phyloP scores from a whole-genome alignment of 2,888 invertebrate species.

The Deilephila porcellus region DNA sequence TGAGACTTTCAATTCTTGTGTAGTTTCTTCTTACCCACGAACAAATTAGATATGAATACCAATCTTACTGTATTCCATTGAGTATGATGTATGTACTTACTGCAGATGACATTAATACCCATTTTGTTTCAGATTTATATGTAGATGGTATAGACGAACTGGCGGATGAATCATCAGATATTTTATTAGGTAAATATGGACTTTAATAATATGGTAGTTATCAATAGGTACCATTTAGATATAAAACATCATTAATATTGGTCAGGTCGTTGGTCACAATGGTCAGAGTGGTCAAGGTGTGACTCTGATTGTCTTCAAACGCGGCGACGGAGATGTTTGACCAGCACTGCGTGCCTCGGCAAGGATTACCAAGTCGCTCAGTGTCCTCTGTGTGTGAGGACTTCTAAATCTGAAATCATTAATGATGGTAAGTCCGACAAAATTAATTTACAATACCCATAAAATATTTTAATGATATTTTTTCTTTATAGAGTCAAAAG shows the following conservation, averaged over 20 bases:
- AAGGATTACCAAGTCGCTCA: constrained; percentile 74
- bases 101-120: too few species aligned
- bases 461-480: too few species aligned
- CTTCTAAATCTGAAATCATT: constrained; percentile 71
- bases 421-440: constrained; percentile 60
- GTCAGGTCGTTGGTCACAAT: constrained; percentile 91
- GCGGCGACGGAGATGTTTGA: constrained; percentile 90
- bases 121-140: constrained; percentile 61
- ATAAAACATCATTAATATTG: background rate
- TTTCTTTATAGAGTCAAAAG: too few species aligned
- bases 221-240: too few species aligned
- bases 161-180: constrained; percentile 76
- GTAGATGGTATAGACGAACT: constrained; percentile 73
- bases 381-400: constrained; percentile 75
- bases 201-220: constrained; percentile 1
- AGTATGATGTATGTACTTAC: too few species aligned
- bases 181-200: constrained; percentile 61
- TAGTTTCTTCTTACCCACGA: too few species aligned
- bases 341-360: constrained; percentile 68
- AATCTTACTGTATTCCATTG: too few species aligned
- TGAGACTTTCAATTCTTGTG: too few species aligned
- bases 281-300: constrained; percentile 97
- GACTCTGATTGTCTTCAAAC: constrained; percentile 94
- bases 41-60: too few species aligned
- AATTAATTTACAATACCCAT: too few species aligned